Evolutionary conservation across 2,888 invertebrate genomes (phyloP).

Genomic region (Sialis lutaria): DNA sequence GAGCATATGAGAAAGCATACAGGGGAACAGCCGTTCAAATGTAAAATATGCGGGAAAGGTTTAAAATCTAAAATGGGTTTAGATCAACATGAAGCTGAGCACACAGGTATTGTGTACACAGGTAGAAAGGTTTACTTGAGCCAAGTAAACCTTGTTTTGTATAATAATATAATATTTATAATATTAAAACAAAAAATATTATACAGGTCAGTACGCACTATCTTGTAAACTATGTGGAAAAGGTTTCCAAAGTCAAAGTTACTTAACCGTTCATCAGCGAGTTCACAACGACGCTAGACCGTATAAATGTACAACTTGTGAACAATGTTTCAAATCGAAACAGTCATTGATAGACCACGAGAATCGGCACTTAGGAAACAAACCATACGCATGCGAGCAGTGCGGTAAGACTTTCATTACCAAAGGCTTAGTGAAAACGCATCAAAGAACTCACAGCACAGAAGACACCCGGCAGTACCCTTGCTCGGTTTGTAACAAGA

Average conservation of each 20-base stretch:
- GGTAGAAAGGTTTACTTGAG: too few species aligned
- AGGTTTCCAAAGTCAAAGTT: conserved; percentile 41
- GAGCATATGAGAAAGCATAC: conserved; percentile 42
- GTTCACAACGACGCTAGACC: conserved; percentile 40
- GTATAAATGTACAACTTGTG: conserved; percentile 36
- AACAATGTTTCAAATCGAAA: conserved; percentile 38
- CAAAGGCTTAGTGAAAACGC: conserved; percentile 38
- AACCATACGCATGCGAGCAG: conserved; percentile 37
- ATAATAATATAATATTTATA: too few species aligned
- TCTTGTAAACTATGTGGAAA: conserved; percentile 37
- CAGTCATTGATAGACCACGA: conserved; percentile 39
- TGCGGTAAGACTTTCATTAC: conserved; percentile 40
- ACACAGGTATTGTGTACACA: conserved; percentile 27
- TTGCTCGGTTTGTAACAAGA: conserved; percentile 37
- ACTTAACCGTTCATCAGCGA: conserved; percentile 38
- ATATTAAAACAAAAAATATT: too few species aligned
- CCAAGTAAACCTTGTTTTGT: too few species aligned
- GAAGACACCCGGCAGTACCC: conserved; percentile 38
- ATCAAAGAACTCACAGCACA: conserved; percentile 38
- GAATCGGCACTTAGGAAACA: conserved; percentile 39
- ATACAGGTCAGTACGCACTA: too few species aligned
- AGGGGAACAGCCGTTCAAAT: conserved; percentile 39
- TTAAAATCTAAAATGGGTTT: conserved; percentile 41
- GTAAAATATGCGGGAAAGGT: conserved; percentile 34
- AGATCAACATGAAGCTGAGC: conserved; percentile 39